These are phyloP conservation scores for Andinoacara biseriatus DNA, from an alignment of 2,113 vertebrate genomes.

Conservation along the genomic window DNA sequence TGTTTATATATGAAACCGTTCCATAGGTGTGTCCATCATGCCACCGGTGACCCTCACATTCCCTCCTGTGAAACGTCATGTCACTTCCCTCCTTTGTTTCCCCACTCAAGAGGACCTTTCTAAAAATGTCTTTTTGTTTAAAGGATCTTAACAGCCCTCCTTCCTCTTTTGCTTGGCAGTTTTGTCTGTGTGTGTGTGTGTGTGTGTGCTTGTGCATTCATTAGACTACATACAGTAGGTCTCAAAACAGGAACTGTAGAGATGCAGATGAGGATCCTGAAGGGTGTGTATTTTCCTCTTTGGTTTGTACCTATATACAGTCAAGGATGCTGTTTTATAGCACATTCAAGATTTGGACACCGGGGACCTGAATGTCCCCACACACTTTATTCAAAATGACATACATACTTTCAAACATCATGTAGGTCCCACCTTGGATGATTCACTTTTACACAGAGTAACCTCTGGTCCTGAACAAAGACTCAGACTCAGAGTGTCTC, in stretches of 20 bases:
- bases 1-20: conserved; percentile 63
- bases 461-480: conserved; percentile 42
- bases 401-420: conserved; percentile 2
- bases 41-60: conserved; percentile 73
- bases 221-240: conserved; percentile 73
- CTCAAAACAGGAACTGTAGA: conserved; percentile 79
- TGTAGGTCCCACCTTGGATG: conserved; percentile 6
- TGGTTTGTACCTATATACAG: conserved; percentile 61
- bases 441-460: conserved; percentile 46
- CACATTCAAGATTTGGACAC: conserved; percentile 37
- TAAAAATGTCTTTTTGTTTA: conserved; percentile 93
- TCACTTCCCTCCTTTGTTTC: conserved; percentile 90
- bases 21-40: conserved; percentile 76
- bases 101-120: conserved; percentile 78
- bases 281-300: conserved; percentile 72
- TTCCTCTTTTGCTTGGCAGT: conserved; percentile 78
- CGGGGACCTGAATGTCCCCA: conserved; percentile 9
- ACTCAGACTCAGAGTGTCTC: conserved; percentile 34
- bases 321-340: conserved; percentile 69
- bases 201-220: conserved; percentile 54
- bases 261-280: conserved; percentile 77
- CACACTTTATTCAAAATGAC: conserved; percentile 19
- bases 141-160: conserved; percentile 79
- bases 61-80: conserved; percentile 79
- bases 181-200: conserved; percentile 28